These are phyloP conservation scores for Temnothorax curvispinosus DNA, from an alignment of 1,140 invertebrate species.

Conservation along the genomic window DNA sequence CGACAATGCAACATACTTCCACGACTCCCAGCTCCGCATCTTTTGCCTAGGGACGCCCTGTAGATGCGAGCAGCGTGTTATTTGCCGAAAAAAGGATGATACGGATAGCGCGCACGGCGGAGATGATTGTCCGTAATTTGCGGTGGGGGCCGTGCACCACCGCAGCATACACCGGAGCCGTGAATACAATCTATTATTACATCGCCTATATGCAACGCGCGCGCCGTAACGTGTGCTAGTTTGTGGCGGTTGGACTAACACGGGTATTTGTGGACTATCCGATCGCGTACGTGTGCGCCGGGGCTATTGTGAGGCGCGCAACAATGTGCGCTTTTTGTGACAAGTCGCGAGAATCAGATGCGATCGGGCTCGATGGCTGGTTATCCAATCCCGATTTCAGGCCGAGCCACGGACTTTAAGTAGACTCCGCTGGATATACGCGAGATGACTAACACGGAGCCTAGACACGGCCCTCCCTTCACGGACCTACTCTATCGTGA, in stretches of 20 bases:
- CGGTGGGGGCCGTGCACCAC: constrained; percentile 59
- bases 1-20: not conserved
- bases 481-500: not conserved
- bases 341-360: constrained; percentile 46
- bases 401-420: not conserved
- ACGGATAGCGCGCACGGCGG: constrained; percentile 68
- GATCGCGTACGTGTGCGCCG: not conserved
- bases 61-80: constrained; percentile 68
- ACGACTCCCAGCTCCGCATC: too few relatives aligned
- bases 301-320: not conserved
- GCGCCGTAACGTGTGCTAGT: constrained; percentile 42
- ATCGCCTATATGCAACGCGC: constrained; percentile 59
- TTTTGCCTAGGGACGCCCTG: not conserved
- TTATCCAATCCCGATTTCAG: constrained; percentile 50
- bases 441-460: constrained; percentile 24
- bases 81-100: constrained; percentile 78
- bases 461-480: not conserved
- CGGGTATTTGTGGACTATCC: not conserved
- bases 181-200: constrained; percentile 79
- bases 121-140: constrained; percentile 79
- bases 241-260: constrained; percentile 20
- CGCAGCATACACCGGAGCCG: constrained; percentile 33
- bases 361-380: constrained; percentile 4
- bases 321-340: constrained; percentile 52
- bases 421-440: not conserved